These are phyloP conservation scores for Hyles euphorbiae DNA, from an alignment of 1,140 invertebrate genomes.

Conservation along the genomic window DNA sequence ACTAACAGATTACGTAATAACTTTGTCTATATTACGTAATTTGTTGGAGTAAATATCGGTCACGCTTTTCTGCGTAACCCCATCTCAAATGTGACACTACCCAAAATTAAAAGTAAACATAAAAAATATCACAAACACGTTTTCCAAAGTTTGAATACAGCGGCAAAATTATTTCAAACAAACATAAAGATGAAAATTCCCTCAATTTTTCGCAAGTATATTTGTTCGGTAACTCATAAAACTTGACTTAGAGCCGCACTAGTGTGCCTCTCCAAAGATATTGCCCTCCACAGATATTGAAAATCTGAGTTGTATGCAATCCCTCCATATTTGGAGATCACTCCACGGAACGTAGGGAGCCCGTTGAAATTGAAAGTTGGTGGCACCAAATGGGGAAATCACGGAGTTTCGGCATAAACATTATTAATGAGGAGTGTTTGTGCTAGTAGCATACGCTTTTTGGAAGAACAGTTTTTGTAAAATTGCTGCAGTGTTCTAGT, in stretches of 20 bases:
- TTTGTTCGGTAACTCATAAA: conserved; percentile 25
- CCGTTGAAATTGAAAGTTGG: conserved; percentile 19
- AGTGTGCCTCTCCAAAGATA: conserved; percentile 18
- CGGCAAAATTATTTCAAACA: not conserved
- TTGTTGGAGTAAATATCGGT: too few relatives aligned
- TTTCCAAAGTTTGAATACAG: not conserved
- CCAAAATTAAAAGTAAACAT: not conserved
- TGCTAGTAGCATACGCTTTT: too few relatives aligned
- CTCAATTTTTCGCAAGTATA: conserved; percentile 6
- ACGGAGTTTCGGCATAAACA: too few relatives aligned
- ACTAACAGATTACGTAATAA: too few relatives aligned
- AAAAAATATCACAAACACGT: not conserved
- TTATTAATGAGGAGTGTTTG: too few relatives aligned
- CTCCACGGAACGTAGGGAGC: conserved; percentile 21
- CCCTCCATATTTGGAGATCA: conserved; percentile 24
- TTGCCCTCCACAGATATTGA: conserved; percentile 20
- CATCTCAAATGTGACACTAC: not conserved
- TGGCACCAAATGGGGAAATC: not conserved
- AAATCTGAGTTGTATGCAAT: conserved; percentile 26
- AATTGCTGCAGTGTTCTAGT: too few relatives aligned
- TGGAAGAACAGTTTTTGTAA: too few relatives aligned
- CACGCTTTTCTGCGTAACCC: too few relatives aligned
- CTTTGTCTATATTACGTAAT: too few relatives aligned
- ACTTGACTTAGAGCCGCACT: conserved; percentile 26
- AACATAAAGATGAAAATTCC: not conserved